Percentiles rank a stretch among this genome's conserved stretches.
These are phyloP conservation scores for Chrysaora quinquecirrha DNA, from an alignment of 30 jellyfish, hydroid and myxozoan genomes.

Conservation along the genomic window DNA sequence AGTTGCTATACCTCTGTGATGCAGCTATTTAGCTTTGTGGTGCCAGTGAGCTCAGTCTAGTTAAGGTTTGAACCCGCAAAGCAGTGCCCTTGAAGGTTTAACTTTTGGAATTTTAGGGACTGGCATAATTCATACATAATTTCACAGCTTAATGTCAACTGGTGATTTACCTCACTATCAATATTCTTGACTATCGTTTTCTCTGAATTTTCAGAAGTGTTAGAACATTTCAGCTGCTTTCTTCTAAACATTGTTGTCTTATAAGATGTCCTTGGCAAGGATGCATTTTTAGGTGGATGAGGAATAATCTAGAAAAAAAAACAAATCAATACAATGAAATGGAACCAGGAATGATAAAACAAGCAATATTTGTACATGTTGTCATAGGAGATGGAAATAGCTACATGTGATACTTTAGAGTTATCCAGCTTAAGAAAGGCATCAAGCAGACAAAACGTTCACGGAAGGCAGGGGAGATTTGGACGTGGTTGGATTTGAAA, in stretches of 20 bases:
- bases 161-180: too few relatives aligned
- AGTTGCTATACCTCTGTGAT: too few relatives aligned
- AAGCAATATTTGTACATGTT: too few relatives aligned
- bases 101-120: too few relatives aligned
- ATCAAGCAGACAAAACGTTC: not conserved
- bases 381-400: not conserved
- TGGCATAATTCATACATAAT: too few relatives aligned
- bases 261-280: constrained; percentile 24
- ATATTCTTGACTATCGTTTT: too few relatives aligned
- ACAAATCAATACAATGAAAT: not conserved
- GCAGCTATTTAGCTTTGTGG: too few relatives aligned
- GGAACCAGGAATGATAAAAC: not conserved
- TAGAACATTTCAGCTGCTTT: constrained; percentile 7
- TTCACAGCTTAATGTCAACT: too few relatives aligned
- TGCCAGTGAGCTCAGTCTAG: too few relatives aligned
- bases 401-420: not conserved
- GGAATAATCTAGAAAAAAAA: constrained; percentile 20
- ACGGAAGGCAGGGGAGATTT: not conserved
- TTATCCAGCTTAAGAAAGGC: not conserved
- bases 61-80: too few relatives aligned
- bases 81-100: too few relatives aligned
- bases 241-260: constrained; percentile 47
- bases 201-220: too few relatives aligned
- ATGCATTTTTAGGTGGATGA: constrained; percentile 12
- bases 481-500: not conserved